These are phyloP conservation scores for Balearica regulorum DNA, from an alignment of 2,797 vertebrate genomes.

Conservation along the genomic window DNA sequence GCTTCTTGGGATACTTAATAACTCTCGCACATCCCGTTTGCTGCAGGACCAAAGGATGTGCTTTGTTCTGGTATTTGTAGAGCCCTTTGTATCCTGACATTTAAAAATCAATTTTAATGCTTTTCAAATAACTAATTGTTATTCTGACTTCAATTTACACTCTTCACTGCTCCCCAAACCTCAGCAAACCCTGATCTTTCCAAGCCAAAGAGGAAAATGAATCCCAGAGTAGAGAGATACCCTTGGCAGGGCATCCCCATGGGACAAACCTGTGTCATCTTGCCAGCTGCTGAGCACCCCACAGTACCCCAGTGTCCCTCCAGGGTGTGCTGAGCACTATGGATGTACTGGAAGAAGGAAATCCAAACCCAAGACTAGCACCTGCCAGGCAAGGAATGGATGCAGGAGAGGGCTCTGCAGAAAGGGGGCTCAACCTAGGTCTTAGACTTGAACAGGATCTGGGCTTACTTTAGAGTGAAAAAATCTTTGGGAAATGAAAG, in stretches of 20 bases:
- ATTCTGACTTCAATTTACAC: not conserved
- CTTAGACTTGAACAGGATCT: not conserved
- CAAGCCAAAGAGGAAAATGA: not conserved
- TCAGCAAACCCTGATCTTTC: not conserved
- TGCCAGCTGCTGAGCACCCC: not conserved
- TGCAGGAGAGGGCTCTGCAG: not conserved
- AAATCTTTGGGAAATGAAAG: not conserved
- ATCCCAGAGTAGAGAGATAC: not conserved
- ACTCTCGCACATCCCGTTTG: not conserved
- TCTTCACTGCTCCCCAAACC: not conserved
- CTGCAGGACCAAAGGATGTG: not conserved
- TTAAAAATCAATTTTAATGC: not conserved
- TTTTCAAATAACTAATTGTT: not conserved
- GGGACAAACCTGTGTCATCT: not conserved
- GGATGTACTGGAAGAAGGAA: not conserved
- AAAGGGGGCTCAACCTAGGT: not conserved
- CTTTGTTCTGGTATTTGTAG: not conserved
- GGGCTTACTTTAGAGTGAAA: not conserved
- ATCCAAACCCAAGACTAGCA: not conserved
- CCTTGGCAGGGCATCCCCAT: not conserved
- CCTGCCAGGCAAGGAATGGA: accelerated
- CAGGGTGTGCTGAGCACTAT: not conserved
- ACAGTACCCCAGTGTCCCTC: not conserved
- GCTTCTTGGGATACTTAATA: not conserved
- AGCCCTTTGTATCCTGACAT: not conserved